Conservation (phyloP, 1,140 invertebrate species). For the Agraylea sexmaculata region DNA sequence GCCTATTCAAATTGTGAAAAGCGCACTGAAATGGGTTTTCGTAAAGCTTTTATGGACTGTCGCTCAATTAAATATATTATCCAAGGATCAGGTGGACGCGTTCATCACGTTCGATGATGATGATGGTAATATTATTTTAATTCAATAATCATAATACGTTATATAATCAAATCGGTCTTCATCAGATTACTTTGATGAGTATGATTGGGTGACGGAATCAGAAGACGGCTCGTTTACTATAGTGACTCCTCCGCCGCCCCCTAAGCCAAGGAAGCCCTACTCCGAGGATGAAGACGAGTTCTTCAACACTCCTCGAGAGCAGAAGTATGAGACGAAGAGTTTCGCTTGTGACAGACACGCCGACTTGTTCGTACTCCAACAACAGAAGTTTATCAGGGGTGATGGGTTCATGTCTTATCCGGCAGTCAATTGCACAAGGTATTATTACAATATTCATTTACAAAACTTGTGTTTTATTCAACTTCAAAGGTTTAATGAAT, state of each 20-base stretch:
- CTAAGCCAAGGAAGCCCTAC: conserved; percentile 25
- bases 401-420: conserved; percentile 32
- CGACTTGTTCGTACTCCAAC: conserved; percentile 54
- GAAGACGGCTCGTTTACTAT: background rate
- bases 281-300: conserved; percentile 33
- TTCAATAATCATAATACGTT: too few species aligned
- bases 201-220: conserved; percentile 4
- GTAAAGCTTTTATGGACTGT: conserved; percentile 3
- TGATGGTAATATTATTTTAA: too few species aligned
- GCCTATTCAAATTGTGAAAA: background rate
- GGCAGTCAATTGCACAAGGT: conserved; percentile 25
- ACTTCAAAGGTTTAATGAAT: background rate
- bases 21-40: background rate
- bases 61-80: background rate
- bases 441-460: background rate
- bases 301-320: conserved; percentile 30
- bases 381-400: conserved; percentile 40
- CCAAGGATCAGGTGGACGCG: background rate
- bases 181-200: too few species aligned
- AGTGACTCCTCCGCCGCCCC: conserved; percentile 23
- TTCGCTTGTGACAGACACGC: conserved; percentile 53
- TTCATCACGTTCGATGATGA: too few species aligned
- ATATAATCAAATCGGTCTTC: too few species aligned
- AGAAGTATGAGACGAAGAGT: conserved; percentile 26
- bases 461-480: background rate